phyloP scores from a whole-genome alignment of 2,113 vertebrate species.

The Nematolebias whitei region DNA sequence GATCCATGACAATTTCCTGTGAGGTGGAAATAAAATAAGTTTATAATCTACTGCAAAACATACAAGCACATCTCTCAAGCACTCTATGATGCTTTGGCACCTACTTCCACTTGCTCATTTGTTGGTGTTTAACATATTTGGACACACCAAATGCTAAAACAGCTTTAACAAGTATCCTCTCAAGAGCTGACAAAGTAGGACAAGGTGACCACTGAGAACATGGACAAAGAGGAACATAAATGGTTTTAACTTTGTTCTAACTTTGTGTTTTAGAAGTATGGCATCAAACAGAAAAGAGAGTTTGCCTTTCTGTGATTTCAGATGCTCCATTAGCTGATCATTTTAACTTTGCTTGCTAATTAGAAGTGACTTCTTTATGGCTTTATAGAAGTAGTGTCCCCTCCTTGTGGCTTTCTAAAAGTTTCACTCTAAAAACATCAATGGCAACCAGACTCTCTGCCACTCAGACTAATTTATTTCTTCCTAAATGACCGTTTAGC shows the following conservation, averaged over 20 bases:
- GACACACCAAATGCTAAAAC: neutral
- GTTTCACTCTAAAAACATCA: constrained; percentile 54
- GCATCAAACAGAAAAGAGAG: constrained; percentile 3
- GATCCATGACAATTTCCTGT: neutral
- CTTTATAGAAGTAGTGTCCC: constrained; percentile 16
- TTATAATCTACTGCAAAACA: neutral
- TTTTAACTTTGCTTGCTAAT: constrained; percentile 43
- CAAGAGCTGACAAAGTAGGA: constrained; percentile 4
- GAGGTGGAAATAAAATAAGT: constrained; percentile 1
- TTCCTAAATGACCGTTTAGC: constrained; percentile 75
- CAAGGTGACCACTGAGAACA: constrained; percentile 30
- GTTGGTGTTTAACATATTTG: neutral
- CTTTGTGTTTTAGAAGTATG: constrained; percentile 5
- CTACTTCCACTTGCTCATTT: neutral
- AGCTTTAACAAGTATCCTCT: neutral
- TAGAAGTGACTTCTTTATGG: constrained; percentile 24
- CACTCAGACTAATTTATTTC: constrained; percentile 67
- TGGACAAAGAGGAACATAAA: neutral
- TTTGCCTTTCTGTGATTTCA: constrained; percentile 12
- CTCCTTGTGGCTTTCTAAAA: constrained; percentile 21
- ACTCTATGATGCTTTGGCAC: neutral
- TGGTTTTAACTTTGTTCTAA: constrained; percentile 1
- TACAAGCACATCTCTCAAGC: neutral
- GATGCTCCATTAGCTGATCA: constrained; percentile 16
- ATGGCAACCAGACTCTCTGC: constrained; percentile 53